phyloP scores from a whole-genome alignment of 2,888 invertebrate genomes.

The Chironomus riparius region DNA sequence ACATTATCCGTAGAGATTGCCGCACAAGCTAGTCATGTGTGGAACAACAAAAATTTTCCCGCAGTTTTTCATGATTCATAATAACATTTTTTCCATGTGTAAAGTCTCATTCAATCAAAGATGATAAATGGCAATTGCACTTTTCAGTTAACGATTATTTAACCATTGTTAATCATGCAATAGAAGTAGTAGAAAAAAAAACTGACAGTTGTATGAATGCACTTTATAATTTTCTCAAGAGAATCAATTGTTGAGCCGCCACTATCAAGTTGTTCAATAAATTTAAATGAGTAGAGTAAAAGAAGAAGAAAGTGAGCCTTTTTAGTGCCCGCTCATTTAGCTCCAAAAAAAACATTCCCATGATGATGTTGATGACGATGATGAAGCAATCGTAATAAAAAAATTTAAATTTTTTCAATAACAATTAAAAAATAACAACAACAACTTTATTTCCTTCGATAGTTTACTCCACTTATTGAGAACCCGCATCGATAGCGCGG shows the following conservation, averaged over 20 bases:
- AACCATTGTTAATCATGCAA: too few species aligned
- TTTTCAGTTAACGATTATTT: too few species aligned
- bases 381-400: constrained; percentile 23
- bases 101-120: too few species aligned
- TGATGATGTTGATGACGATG: neutral
- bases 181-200: neutral
- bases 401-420: constrained; percentile 17
- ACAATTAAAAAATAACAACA: constrained; percentile 22
- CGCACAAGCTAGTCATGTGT: constrained; percentile 10
- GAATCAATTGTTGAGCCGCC: neutral
- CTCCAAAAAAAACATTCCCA: constrained; percentile 1
- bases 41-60: constrained; percentile 4
- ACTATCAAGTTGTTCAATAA: neutral
- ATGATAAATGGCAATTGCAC: too few species aligned
- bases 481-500: constrained; percentile 14
- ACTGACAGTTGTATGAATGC: neutral
- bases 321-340: neutral
- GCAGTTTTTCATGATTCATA: constrained; percentile 11
- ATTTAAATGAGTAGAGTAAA: neutral
- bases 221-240: neutral
- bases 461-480: constrained; percentile 1
- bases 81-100: neutral
- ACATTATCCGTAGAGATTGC: neutral
- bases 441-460: constrained; percentile 22
- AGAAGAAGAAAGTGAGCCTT: neutral